These are phyloP conservation scores for Crocidura indochinensis DNA, from an alignment of 2,797 vertebrate species.

Conservation along the genomic window DNA sequence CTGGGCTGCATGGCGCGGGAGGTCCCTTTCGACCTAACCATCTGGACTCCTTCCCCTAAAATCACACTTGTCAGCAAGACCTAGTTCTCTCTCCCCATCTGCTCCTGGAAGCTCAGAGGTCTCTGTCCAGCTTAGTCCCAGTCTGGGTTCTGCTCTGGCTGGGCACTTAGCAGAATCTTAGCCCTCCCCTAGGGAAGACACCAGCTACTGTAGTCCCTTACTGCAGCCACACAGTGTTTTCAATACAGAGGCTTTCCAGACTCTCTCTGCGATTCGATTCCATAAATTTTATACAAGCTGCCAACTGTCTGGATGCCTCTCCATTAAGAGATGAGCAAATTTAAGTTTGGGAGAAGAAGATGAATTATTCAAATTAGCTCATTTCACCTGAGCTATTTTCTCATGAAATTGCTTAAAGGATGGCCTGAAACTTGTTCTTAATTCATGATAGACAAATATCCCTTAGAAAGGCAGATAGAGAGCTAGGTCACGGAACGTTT, in stretches of 20 bases:
- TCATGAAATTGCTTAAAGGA: conserved; percentile 69
- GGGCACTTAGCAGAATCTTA: not conserved
- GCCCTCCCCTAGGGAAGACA: not conserved
- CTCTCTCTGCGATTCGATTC: conserved; percentile 56
- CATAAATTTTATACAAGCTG: conserved; percentile 26
- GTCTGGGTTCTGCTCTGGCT: rapidly evolving
- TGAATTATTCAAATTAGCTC: conserved; percentile 67
- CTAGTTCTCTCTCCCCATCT: not conserved
- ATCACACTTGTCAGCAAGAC: not conserved
- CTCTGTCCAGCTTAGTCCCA: not conserved
- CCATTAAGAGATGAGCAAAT: conserved; percentile 65
- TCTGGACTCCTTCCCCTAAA: not conserved
- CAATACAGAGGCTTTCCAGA: not conserved
- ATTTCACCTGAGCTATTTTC: conserved; percentile 68
- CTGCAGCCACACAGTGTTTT: not conserved
- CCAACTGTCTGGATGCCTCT: conserved; percentile 37
- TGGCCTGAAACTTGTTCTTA: conserved; percentile 61
- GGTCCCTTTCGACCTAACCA: not conserved
- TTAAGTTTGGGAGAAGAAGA: conserved; percentile 71
- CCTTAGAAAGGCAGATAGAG: not conserved
- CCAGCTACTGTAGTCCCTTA: not conserved
- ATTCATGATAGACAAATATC: conserved; percentile 54
- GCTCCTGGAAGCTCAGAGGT: conserved; percentile 2
- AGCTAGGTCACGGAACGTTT: not conserved
- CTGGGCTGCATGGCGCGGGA: rapidly evolving